These are phyloP conservation scores for Struthidea cinerea DNA, from an alignment of 2,113 vertebrate genomes.

Conservation along the genomic window DNA sequence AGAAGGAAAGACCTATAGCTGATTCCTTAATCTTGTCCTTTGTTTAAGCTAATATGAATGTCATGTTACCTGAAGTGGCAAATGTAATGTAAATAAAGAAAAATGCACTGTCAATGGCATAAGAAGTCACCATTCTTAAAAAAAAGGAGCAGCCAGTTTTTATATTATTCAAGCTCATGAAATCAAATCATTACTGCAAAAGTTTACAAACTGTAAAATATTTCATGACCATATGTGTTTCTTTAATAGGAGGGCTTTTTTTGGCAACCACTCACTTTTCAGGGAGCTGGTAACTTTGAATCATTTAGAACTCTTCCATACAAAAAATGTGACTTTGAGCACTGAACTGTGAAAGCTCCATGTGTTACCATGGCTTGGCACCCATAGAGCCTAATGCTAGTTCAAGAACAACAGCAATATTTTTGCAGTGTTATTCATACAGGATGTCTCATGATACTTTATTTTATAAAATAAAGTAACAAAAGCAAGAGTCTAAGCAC, in stretches of 20 bases:
- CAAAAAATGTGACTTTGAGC: not conserved
- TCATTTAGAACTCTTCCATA: not conserved
- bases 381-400: not conserved
- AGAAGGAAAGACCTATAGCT: not conserved
- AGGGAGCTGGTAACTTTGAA: not conserved
- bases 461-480: not conserved
- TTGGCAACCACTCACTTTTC: not conserved
- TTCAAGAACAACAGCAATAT: not conserved
- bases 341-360: not conserved
- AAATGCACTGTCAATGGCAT: not conserved
- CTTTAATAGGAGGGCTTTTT: not conserved
- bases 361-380: slow-evolving; percentile 21
- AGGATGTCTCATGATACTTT: not conserved
- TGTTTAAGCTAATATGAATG: not conserved
- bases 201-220: not conserved
- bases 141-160: not conserved
- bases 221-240: not conserved
- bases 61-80: not conserved
- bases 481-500: not conserved
- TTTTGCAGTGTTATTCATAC: not conserved
- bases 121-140: not conserved
- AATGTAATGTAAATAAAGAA: not conserved
- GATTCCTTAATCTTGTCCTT: not conserved
- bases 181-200: not conserved
- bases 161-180: not conserved